A percentile compares a stretch with the other conserved stretches of the same genome.
These are phyloP conservation scores for Hippocampus kuda DNA, from an alignment of 2,797 vertebrate genomes.

Conservation along the genomic window DNA sequence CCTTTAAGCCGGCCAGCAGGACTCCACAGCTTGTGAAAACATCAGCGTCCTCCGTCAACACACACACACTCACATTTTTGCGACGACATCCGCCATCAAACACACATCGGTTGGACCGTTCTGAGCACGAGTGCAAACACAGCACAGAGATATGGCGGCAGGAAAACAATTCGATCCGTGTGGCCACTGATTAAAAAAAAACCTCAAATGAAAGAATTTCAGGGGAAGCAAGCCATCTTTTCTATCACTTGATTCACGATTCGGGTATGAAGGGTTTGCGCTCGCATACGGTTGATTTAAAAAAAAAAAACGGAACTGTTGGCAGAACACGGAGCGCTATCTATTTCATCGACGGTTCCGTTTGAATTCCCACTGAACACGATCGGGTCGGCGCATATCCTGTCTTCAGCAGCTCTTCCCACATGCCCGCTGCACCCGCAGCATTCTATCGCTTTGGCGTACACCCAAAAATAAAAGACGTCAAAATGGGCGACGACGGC, in stretches of 20 bases:
- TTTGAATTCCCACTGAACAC: constrained; percentile 38
- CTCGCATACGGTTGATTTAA: neutral
- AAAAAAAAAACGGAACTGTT: constrained; percentile 14
- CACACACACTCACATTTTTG: constrained; percentile 15
- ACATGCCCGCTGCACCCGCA: neutral
- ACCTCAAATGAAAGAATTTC: neutral
- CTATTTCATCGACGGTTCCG: constrained; percentile 32
- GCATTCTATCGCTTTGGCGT: no score
- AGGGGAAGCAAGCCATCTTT: neutral
- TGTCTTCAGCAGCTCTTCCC: constrained; percentile 5
- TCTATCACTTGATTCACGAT: no score
- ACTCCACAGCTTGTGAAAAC: constrained; percentile 14
- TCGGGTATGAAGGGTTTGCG: neutral
- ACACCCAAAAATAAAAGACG: no score
- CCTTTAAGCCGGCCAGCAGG: constrained; percentile 30
- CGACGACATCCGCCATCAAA: neutral
- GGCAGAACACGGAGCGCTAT: constrained; percentile 37
- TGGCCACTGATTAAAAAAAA: neutral
- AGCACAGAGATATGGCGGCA: neutral
- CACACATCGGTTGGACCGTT: neutral
- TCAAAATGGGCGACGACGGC: no score
- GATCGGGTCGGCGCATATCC: constrained; percentile 32
- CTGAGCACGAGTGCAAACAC: neutral
- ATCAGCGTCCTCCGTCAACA: constrained; percentile 28
- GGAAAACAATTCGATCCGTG: neutral